Evolutionary conservation across 2,113 vertebrate genomes (phyloP), one percentile per base, ranked within the genome.

Genomic region (Oreochromis niloticus): DNA sequence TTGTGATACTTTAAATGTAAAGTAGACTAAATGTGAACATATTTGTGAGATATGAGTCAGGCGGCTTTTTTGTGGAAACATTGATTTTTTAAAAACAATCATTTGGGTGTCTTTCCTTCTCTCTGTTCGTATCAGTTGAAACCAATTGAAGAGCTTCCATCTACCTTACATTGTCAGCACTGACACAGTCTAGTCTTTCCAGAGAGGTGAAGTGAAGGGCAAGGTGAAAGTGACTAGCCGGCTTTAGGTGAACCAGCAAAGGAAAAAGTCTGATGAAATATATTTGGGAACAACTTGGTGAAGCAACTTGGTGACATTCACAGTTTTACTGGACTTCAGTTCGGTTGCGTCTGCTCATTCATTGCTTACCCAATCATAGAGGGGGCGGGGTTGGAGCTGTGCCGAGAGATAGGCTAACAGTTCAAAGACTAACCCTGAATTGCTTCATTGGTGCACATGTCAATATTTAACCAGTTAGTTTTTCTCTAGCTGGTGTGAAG

Each of bases 381-480:
- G 86, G 83, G 89, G 95, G 95, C 71, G 94, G 84, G 94, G 90
- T 61, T 94, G 94, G 95, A 82, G 39, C 32, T 1, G 24, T 17
- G 91, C 94, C 96, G 94, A 83, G 11, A 88, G 87, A 89, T 59
- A 83, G 82, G 30, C 85, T 48, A 3, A 9, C 54, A 19, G 92
- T 93, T 95, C 91, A 95, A 95, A 95, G 94, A 89, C 85, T 63
- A 93, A 93, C 79, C 81, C 32, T 27, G 71, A 88, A 83, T 63
- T 41, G 61, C 87, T 87, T 83, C 84, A 81, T 89, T 36, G 81
- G 61, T 34, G 52, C 22, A n/a, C 59, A 71, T 12, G 81, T 96
- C 91, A 94, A 96, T 95, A 90, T 94, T 95, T 96, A 96, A 96
- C 95, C 52, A 10, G 52, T n/a, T 57, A 14, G 13, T 87, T 88